Evolutionary conservation across 1,140 invertebrate genomes (phyloP).

Genomic region (Drosophila parabipectinata): DNA sequence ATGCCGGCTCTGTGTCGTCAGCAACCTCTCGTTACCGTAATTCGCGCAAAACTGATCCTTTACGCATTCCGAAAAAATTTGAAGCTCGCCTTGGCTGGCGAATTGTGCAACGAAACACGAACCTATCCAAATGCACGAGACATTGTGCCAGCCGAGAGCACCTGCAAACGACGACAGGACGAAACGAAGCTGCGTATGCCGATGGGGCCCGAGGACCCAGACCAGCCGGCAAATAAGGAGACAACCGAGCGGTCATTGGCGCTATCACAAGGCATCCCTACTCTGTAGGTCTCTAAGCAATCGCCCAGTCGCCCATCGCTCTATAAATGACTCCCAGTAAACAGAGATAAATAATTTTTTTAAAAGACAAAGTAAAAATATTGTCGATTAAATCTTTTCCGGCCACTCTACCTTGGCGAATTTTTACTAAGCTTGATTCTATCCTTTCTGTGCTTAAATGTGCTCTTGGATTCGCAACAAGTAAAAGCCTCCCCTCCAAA

Average conservation of each 20-base stretch:
- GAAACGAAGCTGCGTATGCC: slow-evolving; percentile 42
- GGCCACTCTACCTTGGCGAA: neutral
- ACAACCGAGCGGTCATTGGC: slow-evolving; percentile 10
- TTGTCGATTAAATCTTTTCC: neutral
- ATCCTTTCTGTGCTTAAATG: too few relatives aligned
- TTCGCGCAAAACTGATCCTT: slow-evolving; percentile 84
- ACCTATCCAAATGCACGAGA: slow-evolving; percentile 72
- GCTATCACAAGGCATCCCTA: neutral
- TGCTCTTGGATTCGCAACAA: slow-evolving; percentile 50
- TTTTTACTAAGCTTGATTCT: too few relatives aligned
- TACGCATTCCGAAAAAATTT: slow-evolving; percentile 79
- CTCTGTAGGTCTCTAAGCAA: neutral
- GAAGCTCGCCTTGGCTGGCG: slow-evolving; percentile 55
- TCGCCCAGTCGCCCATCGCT: neutral
- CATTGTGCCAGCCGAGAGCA: slow-evolving; percentile 43
- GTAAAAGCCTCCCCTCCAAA: slow-evolving; percentile 48
- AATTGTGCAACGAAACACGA: slow-evolving; percentile 78
- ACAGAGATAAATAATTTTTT: neutral
- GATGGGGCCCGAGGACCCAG: slow-evolving; percentile 48
- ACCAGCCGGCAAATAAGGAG: slow-evolving; percentile 47
- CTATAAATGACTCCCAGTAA: neutral
- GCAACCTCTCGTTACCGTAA: slow-evolving; percentile 83
- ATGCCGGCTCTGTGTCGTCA: slow-evolving; percentile 67
- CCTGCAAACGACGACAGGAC: slow-evolving; percentile 31
- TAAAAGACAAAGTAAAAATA: neutral